Conservation (phyloP, 2,113 vertebrate genomes). For the Phalacrocorax aristotelis region DNA sequence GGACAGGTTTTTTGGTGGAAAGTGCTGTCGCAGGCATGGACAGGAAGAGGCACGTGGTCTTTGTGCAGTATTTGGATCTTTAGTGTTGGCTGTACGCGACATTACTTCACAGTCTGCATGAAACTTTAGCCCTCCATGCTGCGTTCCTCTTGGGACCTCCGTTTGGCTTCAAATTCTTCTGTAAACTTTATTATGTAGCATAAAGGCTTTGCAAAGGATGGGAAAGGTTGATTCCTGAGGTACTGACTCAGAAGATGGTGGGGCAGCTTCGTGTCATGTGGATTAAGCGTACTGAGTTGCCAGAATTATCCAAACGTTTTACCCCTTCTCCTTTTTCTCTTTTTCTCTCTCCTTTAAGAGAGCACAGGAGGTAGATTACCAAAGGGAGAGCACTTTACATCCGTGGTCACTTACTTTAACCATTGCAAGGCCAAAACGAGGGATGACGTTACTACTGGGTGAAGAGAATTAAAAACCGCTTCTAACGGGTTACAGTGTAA, state of each 20-base stretch:
- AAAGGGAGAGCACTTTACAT: neutral
- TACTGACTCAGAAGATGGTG: neutral
- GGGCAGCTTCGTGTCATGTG: neutral
- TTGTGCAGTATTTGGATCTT: neutral
- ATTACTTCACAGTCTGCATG: slow-evolving; percentile 28
- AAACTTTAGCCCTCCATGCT: slow-evolving; percentile 5
- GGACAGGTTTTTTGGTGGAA: neutral
- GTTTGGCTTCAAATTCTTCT: neutral
- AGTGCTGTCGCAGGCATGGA: neutral
- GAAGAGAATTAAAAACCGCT: neutral
- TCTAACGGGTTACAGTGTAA: neutral
- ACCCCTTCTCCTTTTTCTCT: neutral
- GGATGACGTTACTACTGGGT: neutral
- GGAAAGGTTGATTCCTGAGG: neutral
- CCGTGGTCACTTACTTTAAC: neutral
- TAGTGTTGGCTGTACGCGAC: neutral
- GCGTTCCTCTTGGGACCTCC: neutral
- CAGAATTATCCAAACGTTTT: neutral
- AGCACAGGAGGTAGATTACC: neutral
- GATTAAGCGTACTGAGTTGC: neutral
- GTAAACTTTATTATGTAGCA: neutral
- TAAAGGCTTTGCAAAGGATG: neutral
- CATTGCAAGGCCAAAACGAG: neutral
- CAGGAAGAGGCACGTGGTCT: neutral
- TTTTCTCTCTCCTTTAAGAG: neutral